Base-by-base conservation (phyloP, 2,888 invertebrate genomes). In the Theretra japonica region DNA sequence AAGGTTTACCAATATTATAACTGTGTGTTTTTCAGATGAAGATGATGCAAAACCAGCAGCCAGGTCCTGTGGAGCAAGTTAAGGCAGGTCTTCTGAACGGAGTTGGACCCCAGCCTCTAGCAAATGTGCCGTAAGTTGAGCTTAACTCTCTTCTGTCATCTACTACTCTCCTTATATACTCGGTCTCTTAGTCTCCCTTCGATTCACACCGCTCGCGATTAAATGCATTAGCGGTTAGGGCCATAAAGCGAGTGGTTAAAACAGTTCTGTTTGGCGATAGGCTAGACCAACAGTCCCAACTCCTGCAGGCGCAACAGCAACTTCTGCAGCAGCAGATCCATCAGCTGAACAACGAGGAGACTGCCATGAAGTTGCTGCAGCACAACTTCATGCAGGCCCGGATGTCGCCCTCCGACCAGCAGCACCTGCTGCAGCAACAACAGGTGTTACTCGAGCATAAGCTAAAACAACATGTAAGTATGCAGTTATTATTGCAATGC, bases 361-460 rank as follows among this genome's bases (percentile, higher is more conserved):
- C 95, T 68, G 92, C 95, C 59, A 94, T 96, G 88, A 95, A 96
- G 82, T 92, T 95, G 74, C 89, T 96, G 56, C 95, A 95, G 75
- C 95, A 95, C 77, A 95, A 95, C 77, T 90, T 95, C 60, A 94
- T 95, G 82, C 95, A 95, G 79, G 92, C 93, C 58, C 83, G 95
- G 72, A 91, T 93, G 79, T 92, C 94, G 23, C 94, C 94, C 17
- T 90, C 88, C 1, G 90, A 90, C 72, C 90, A 90, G 76, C 89
- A 89, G 70, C 80, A 86, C 56, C 56, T 79, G 57, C 78, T 90
- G 21, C 86, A 90, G 73, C 90, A 89, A 71, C 91, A 92, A 69
- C 85, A 90, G 73, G 87, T 87, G 68, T 75, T 89, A 56, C 75
- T 88, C n/a, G 89, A 91, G 74, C 90, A 91, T 73, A 91, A 90